Conservation (phyloP, 2,113 vertebrate genomes). For the Neodontobutis hainanensis region DNA sequence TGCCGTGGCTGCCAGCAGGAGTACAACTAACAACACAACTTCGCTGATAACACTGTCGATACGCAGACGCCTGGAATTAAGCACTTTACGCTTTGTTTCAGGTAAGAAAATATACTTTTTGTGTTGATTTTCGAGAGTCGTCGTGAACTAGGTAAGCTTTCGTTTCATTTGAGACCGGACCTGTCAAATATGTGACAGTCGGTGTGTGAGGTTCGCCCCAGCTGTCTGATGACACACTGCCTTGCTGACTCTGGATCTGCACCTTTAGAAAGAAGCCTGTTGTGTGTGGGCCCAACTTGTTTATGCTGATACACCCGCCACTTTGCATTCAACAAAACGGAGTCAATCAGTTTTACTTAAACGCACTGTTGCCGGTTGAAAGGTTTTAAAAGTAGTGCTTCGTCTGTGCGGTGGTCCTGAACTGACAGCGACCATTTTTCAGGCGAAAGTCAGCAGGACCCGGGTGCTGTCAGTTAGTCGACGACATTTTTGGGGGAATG, state of each 20-base stretch:
- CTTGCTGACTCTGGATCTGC: constrained; percentile 24
- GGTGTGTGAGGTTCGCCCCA: constrained; percentile 54
- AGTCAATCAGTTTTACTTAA: background rate
- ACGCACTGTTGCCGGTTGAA: constrained; percentile 14
- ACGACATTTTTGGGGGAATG: constrained; percentile 26
- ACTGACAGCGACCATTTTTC: constrained; percentile 75
- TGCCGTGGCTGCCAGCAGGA: constrained; percentile 77
- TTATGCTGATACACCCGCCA: background rate
- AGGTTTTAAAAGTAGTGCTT: background rate
- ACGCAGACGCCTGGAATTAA: constrained; percentile 27
- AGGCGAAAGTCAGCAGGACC: constrained; percentile 17
- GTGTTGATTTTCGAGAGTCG: background rate
- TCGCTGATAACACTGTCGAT: constrained; percentile 59
- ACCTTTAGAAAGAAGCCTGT: constrained; percentile 5
- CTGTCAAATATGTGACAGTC: constrained; percentile 71
- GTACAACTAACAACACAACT: constrained; percentile 77
- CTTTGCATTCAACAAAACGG: background rate
- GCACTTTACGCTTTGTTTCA: constrained; percentile 33
- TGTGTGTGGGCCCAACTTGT: constrained; percentile 40
- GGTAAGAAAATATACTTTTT: constrained; percentile 66
- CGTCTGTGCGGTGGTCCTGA: constrained; percentile 71
- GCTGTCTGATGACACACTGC: constrained; percentile 69
- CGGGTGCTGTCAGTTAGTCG: background rate
- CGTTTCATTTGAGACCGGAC: constrained; percentile 47
- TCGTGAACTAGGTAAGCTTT: constrained; percentile 8